Evolutionary conservation across 2,888 invertebrate species (phyloP).

Genomic region (Heliconius charithonia): DNA sequence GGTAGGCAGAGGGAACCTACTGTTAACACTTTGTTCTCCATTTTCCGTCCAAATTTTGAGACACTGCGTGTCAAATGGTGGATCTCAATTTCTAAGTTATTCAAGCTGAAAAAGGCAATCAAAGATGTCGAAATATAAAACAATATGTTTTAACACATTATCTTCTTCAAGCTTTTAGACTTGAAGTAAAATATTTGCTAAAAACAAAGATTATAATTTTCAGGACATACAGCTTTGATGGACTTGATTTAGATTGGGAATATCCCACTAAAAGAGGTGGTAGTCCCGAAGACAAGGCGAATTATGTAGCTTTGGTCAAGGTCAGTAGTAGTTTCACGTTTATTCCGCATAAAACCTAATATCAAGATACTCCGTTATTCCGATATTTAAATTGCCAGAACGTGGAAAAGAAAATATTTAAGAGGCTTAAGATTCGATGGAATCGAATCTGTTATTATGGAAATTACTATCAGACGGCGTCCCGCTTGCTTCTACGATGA

Average conservation of each 20-base stretch:
- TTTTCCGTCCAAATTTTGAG: neutral
- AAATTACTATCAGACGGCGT: too few relatives aligned
- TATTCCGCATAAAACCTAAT: too few relatives aligned
- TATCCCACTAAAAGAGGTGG: conserved; percentile 92
- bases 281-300: conserved; percentile 87
- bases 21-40: too few relatives aligned
- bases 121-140: neutral
- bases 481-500: too few relatives aligned
- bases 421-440: too few relatives aligned
- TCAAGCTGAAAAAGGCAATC: neutral
- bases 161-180: neutral
- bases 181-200: neutral
- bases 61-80: neutral
- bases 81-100: too few relatives aligned
- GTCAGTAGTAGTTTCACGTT: conserved; percentile 65
- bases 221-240: conserved; percentile 89
- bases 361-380: neutral
- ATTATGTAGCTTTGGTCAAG: conserved; percentile 90
- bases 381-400: neutral
- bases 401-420: neutral
- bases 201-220: conserved; percentile 50
- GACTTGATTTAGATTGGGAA: conserved; percentile 93
- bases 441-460: too few relatives aligned
- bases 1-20: too few relatives aligned
- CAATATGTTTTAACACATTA: neutral